phyloP scores from a whole-genome alignment of 2,888 invertebrate genomes.

The Seira musarum region DNA sequence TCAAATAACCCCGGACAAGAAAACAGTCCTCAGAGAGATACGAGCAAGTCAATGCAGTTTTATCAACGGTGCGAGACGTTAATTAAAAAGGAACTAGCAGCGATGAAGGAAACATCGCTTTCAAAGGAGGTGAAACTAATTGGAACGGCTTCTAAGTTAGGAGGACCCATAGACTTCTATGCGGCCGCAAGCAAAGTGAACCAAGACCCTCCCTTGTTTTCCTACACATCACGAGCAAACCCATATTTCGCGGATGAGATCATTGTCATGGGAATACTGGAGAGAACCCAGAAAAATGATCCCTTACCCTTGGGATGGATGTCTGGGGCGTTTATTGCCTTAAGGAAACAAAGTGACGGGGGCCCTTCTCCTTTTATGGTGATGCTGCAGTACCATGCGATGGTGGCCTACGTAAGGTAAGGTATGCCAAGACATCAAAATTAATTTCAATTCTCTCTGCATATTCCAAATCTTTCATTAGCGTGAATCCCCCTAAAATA shows the following conservation, averaged over 20 bases:
- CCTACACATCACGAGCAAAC: slow-evolving; percentile 3
- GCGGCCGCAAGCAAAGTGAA: background rate
- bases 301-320: slow-evolving; percentile 12
- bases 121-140: background rate
- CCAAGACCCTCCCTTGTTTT: background rate
- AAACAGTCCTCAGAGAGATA: too few species aligned
- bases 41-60: too few species aligned
- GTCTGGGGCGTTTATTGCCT: slow-evolving; percentile 20
- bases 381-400: slow-evolving; percentile 15
- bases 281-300: background rate
- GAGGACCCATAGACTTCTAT: slow-evolving; percentile 1
- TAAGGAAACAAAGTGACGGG: background rate
- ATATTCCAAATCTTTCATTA: too few species aligned
- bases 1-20: too few species aligned
- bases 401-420: slow-evolving; percentile 42
- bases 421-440: slow-evolving; percentile 19
- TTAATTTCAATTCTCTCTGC: too few species aligned
- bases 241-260: background rate
- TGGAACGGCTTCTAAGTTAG: background rate
- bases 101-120: background rate
- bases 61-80: slow-evolving; percentile 6
- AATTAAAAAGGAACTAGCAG: background rate
- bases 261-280: background rate
- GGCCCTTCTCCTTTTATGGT: background rate
- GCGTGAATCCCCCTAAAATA: background rate